Base-by-base conservation (phyloP, 2,888 invertebrate species). In the Neoscelio sp. region DNA sequence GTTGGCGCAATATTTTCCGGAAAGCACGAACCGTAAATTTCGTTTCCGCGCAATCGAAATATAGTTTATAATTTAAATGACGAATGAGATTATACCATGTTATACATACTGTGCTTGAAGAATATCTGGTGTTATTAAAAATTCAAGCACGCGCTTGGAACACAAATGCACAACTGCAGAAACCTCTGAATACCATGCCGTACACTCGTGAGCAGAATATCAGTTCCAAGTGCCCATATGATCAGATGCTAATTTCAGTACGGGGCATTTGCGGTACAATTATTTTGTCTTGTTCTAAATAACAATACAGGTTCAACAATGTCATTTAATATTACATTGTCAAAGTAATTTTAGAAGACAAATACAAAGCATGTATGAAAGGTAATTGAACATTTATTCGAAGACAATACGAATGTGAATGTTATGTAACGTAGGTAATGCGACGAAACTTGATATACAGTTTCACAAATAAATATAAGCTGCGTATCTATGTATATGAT, bases 111-210 rank as follows among this genome's bases (percentile, higher is more conserved):
- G 40, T 54, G 28, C 18, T 52, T 40, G 58, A 60, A 60, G 60
- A 67, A 67, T 74, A 52, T 52, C 33, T 35, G 42, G 35, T 18
- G 50, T 58, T 67, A 74, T 67, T 74, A 52, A 67, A 74, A 74
- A 74, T 67, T 65, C 65, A 74, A 58, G 65, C 74, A 74, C 74
- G 74, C 58, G 33, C 35, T 12, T 30, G 26, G 50, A 74, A 67
- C 74, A 74, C 65, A 67, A 67, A 52, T 67, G 44, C 64, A 17
- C 26, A 13, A 28, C 60, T 50, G 64, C 65, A 18, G 64, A 58
- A 50, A 75, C 74, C 74, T 67, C 74, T 67, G 65, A 65, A 74
- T 56, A 64, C 65, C 58, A 50, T 40, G 35, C 60, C 38, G 33
- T 13, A 30, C 52, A 52, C 42, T 60, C 65, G 74, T 67, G 67